phyloP scores from a whole-genome alignment of 2,113 vertebrate species.

The Pitta sordida region DNA sequence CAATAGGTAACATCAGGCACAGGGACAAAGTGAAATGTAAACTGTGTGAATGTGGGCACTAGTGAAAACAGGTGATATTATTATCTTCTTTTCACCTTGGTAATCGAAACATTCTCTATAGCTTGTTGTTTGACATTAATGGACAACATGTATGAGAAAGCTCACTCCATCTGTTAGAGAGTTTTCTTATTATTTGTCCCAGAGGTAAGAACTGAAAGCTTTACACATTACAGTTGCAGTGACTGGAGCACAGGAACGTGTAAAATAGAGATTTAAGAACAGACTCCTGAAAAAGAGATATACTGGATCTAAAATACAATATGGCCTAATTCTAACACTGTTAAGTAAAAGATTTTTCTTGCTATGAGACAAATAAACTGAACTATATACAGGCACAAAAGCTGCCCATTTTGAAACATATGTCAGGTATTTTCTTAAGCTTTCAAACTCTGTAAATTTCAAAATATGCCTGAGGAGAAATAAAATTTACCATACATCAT shows the following conservation, averaged over 20 bases:
- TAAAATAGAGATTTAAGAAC: slow-evolving; percentile 31
- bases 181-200: slow-evolving; percentile 23
- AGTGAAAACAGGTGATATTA: slow-evolving; percentile 30
- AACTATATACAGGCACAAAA: not conserved
- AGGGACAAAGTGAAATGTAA: slow-evolving; percentile 23
- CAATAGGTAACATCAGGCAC: not conserved
- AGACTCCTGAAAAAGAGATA: slow-evolving; percentile 23
- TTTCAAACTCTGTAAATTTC: slow-evolving; percentile 52
- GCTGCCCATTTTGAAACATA: slow-evolving; percentile 29
- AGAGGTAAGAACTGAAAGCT: slow-evolving; percentile 23
- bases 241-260: not conserved
- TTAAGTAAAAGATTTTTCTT: slow-evolving; percentile 19
- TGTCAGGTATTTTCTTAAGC: slow-evolving; percentile 62
- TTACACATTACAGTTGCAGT: slow-evolving; percentile 13
- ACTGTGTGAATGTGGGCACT: not conserved
- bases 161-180: not conserved
- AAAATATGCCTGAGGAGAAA: slow-evolving; percentile 49
- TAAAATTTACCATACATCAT: slow-evolving; percentile 27
- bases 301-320: slow-evolving; percentile 27
- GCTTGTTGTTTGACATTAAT: slow-evolving; percentile 54
- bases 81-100: slow-evolving; percentile 37
- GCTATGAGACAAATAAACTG: slow-evolving; percentile 49
- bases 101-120: slow-evolving; percentile 38
- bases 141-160: slow-evolving; percentile 27
- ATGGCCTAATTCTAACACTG: not conserved